Percentiles rank a stretch among this genome's conserved stretches.
phyloP scores from a whole-genome alignment of 2,797 vertebrate species.

The Darevskia nairensis region DNA sequence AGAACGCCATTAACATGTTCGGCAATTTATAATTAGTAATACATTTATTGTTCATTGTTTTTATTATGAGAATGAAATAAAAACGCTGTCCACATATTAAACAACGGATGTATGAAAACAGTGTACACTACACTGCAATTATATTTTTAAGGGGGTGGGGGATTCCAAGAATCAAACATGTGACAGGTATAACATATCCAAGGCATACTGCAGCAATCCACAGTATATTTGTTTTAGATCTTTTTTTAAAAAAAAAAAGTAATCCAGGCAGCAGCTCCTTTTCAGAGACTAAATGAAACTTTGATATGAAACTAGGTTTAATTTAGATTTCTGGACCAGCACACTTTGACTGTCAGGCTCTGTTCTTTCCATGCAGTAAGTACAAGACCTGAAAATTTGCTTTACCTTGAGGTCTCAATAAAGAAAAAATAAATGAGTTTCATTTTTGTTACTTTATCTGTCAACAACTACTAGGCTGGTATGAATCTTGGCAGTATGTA shows the following conservation, averaged over 20 bases:
- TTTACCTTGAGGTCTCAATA: constrained; percentile 83
- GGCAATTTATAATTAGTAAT: background rate
- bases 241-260: constrained; percentile 54
- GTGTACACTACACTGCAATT: background rate
- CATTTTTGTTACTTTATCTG: constrained; percentile 83
- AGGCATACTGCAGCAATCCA: constrained; percentile 28
- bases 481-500: constrained; percentile 80
- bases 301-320: constrained; percentile 78
- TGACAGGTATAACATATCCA: constrained; percentile 42
- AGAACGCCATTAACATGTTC: background rate
- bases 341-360: constrained; percentile 79
- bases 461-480: constrained; percentile 81
- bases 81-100: background rate
- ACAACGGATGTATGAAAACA: background rate
- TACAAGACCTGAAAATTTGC: constrained; percentile 80
- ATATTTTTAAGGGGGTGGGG: background rate
- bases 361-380: constrained; percentile 76
- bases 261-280: constrained; percentile 75
- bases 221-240: constrained; percentile 65
- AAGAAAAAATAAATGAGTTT: constrained; percentile 83
- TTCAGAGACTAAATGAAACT: constrained; percentile 77
- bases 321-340: constrained; percentile 79
- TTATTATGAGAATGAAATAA: background rate
- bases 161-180: background rate
- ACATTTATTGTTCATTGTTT: background rate